These are phyloP conservation scores for Pyrochroa serraticornis DNA, from an alignment of 2,888 invertebrate genomes.

Conservation along the genomic window DNA sequence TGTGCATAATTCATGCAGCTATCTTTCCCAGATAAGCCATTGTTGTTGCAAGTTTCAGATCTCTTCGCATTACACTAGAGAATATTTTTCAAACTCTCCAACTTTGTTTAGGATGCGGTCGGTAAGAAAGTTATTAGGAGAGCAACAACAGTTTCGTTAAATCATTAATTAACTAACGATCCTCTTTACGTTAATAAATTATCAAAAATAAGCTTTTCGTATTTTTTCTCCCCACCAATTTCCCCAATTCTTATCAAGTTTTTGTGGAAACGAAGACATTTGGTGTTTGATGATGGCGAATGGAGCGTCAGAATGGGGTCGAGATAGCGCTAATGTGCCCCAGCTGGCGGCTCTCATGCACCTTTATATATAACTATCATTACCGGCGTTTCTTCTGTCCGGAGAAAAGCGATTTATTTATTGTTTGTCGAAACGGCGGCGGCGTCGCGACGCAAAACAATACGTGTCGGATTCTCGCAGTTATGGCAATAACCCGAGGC, in stretches of 20 bases:
- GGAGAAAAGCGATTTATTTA: too few relatives aligned
- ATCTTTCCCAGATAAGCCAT: conserved; percentile 51
- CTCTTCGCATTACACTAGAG: conserved; percentile 40
- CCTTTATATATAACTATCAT: conserved; percentile 57
- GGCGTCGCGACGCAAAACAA: background rate
- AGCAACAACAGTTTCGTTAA: too few relatives aligned
- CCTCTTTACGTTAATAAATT: too few relatives aligned
- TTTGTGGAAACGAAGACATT: conserved; percentile 45
- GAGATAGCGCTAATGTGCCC: conserved; percentile 54
- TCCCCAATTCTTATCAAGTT: conserved; percentile 7
- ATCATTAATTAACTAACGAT: too few relatives aligned
- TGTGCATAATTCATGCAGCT: conserved; percentile 52
- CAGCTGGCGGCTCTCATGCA: conserved; percentile 54
- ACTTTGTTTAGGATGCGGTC: conserved; percentile 4
- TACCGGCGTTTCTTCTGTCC: conserved; percentile 28
- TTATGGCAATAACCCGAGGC: background rate
- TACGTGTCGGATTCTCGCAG: background rate
- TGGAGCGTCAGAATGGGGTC: conserved; percentile 43
- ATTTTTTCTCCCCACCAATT: too few relatives aligned
- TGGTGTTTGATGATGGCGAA: conserved; percentile 36
- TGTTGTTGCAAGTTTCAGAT: conserved; percentile 50
- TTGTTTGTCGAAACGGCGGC: too few relatives aligned
- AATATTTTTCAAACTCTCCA: conserved; percentile 35
- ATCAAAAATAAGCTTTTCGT: too few relatives aligned
- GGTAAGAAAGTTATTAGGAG: background rate